Conservation (phyloP, 2,113 vertebrate genomes). For the Ploceus nigricollis region DNA sequence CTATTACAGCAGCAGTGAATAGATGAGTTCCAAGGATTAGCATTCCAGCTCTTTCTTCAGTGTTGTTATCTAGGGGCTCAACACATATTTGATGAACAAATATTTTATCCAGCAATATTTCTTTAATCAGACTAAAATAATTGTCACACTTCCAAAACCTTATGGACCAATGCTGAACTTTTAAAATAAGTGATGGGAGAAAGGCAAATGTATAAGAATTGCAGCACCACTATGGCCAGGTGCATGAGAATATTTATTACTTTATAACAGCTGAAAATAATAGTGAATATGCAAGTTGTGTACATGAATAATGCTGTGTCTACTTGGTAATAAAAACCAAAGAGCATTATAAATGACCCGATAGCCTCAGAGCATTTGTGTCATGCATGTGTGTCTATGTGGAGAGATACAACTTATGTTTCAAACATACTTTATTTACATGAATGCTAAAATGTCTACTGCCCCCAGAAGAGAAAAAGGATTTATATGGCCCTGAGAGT, state of each 20-base stretch:
- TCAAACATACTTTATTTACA: background rate
- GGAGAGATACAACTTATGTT: background rate
- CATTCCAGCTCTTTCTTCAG: background rate
- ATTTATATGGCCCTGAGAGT: background rate
- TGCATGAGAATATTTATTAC: background rate
- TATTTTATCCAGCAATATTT: background rate
- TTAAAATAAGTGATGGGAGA: background rate
- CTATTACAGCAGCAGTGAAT: background rate
- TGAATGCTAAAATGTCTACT: background rate
- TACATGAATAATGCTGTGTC: background rate
- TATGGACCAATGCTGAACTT: background rate
- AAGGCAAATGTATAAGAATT: background rate
- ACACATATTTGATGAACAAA: background rate
- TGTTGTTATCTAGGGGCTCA: background rate
- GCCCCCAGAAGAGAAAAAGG: background rate
- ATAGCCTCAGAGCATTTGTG: background rate
- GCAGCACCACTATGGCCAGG: background rate
- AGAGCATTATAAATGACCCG: background rate
- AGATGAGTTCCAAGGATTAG: background rate
- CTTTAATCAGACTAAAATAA: background rate
- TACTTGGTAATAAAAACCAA: background rate
- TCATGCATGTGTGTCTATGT: background rate
- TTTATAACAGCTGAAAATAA: slow-evolving; percentile 8
- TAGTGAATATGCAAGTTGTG: background rate
- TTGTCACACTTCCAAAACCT: background rate